Conservation (phyloP, 2,888 invertebrate species). For the Sinodicranocentrus sp. region DNA sequence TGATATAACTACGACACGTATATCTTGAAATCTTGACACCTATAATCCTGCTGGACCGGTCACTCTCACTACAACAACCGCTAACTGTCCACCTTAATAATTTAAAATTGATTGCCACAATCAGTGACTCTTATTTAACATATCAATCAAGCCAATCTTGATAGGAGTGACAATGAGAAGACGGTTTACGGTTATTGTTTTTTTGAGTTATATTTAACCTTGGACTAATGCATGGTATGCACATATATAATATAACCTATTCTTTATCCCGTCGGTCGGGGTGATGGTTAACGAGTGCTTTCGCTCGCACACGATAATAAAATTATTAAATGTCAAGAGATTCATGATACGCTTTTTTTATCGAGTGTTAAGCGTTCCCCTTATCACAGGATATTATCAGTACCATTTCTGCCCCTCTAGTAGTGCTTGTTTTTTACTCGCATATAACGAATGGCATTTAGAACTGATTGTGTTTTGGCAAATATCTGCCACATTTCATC, state of each 20-base stretch:
- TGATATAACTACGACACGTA: background rate
- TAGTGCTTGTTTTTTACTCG: background rate
- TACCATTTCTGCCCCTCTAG: background rate
- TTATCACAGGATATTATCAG: slow-evolving; percentile 7
- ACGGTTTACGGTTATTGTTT: no score
- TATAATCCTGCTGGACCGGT: background rate
- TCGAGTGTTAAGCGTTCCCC: background rate
- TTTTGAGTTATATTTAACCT: no score
- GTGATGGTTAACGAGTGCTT: no score
- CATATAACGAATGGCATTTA: background rate
- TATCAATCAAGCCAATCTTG: background rate
- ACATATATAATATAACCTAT: no score
- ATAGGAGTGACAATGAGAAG: background rate
- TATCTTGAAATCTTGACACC: background rate
- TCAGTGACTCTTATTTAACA: background rate
- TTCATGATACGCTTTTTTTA: background rate
- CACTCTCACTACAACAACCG: background rate
- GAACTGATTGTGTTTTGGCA: background rate
- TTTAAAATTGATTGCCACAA: background rate
- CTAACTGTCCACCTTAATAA: background rate
- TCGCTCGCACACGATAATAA: background rate
- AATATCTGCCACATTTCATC: slow-evolving; percentile 18
- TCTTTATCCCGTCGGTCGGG: no score
- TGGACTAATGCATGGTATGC: no score
- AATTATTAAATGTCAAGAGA: background rate